Percentiles rank a stretch among this genome's conserved stretches.
Conservation (phyloP, 1,140 invertebrate genomes). For the Bilobella aurantiaca region DNA sequence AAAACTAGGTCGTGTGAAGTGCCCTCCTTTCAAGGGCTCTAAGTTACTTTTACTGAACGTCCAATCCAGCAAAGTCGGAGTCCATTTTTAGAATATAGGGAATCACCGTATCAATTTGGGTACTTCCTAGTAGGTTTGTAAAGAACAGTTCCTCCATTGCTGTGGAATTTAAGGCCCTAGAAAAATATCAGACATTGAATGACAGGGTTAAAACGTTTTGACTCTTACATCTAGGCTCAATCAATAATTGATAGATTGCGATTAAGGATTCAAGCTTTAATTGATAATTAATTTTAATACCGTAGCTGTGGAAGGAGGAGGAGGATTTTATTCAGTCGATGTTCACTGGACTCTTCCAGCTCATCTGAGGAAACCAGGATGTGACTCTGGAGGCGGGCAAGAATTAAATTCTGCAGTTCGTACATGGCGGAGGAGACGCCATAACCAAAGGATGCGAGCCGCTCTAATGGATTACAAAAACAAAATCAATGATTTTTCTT, state of each 20-base stretch:
- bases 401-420: slow-evolving; percentile 54
- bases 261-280: background rate
- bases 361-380: slow-evolving; percentile 12
- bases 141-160: slow-evolving; percentile 87
- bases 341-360: slow-evolving; percentile 1
- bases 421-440: slow-evolving; percentile 49
- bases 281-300: slow-evolving; percentile 12
- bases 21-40: no score
- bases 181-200: background rate
- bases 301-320: slow-evolving; percentile 28
- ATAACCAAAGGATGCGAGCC: slow-evolving; percentile 18
- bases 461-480: slow-evolving; percentile 13
- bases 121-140: slow-evolving; percentile 78
- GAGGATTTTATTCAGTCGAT: slow-evolving; percentile 18
- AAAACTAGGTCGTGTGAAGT: no score
- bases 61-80: slow-evolving; percentile 30
- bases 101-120: slow-evolving; percentile 83
- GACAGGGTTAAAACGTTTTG: no score
- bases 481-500: no score
- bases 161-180: slow-evolving; percentile 52
- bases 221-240: no score
- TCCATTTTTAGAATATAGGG: slow-evolving; percentile 81
- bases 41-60: no score
- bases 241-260: no score
- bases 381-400: slow-evolving; percentile 38